A percentile compares a stretch with the other conserved stretches of the same genome.
These are phyloP conservation scores for Nudaria mundana DNA, from an alignment of 2,888 invertebrate genomes.

Conservation along the genomic window DNA sequence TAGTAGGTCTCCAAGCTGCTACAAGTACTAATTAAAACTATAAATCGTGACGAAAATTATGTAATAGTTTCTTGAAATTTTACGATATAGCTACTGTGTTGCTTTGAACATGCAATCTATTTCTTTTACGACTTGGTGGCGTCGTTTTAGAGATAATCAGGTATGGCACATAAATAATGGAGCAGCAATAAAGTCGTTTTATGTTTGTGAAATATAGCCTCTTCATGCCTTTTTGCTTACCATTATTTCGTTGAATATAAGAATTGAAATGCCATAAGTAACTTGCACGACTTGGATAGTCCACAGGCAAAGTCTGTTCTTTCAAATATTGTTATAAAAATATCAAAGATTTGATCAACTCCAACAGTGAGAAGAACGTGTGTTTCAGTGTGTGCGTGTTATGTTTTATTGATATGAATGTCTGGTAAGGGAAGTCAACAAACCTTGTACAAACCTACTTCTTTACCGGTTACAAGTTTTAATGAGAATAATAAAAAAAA, in stretches of 20 bases:
- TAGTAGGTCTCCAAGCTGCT: constrained; percentile 2
- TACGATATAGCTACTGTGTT: constrained; percentile 13
- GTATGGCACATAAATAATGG: constrained; percentile 28
- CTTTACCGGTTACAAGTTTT: too few relatives aligned
- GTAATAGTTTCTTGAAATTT: constrained; percentile 7
- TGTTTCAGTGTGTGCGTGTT: too few relatives aligned
- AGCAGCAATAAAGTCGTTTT: constrained; percentile 24
- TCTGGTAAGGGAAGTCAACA: too few relatives aligned
- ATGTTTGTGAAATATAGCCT: constrained; percentile 18
- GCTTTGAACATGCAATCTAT: constrained; percentile 20
- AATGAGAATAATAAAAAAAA: too few relatives aligned
- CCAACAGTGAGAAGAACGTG: too few relatives aligned
- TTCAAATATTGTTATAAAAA: too few relatives aligned
- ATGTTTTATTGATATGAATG: too few relatives aligned
- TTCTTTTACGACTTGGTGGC: constrained; percentile 27
- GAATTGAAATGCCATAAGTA: neutral
- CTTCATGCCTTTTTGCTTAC: constrained; percentile 27
- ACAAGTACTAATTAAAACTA: constrained; percentile 1
- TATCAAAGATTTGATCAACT: too few relatives aligned
- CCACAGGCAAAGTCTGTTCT: too few relatives aligned
- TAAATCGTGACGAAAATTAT: constrained; percentile 4
- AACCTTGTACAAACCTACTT: too few relatives aligned
- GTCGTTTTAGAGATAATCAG: constrained; percentile 31
- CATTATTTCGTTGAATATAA: constrained; percentile 15
- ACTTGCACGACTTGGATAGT: neutral